phyloP scores from a whole-genome alignment of 2,888 invertebrate genomes.

The Sipha maydis region DNA sequence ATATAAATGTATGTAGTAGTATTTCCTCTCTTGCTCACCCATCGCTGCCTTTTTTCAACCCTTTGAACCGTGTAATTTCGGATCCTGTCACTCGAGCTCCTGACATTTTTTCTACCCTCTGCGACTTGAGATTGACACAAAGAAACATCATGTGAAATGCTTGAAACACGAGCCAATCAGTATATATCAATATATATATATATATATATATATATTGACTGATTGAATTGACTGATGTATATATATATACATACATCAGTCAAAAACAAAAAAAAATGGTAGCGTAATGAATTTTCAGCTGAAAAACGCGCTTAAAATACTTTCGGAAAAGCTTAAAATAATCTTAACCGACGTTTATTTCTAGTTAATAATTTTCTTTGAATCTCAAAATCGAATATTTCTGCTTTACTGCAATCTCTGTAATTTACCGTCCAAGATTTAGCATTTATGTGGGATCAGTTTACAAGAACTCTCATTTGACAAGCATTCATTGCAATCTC shows the following conservation, averaged over 20 bases:
- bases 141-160: constrained; percentile 33
- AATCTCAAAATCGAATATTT: background rate
- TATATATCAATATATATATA: constrained; percentile 15
- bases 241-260: too few species aligned
- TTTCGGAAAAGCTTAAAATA: constrained; percentile 31
- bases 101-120: constrained; percentile 16
- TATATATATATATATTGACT: too few species aligned
- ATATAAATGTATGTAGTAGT: background rate
- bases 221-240: too few species aligned
- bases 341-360: constrained; percentile 22
- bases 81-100: constrained; percentile 26
- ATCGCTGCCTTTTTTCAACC: constrained; percentile 10
- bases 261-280: background rate
- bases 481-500: background rate
- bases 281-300: constrained; percentile 41
- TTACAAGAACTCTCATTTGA: background rate
- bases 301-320: constrained; percentile 6
- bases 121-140: constrained; percentile 40
- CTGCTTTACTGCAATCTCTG: background rate
- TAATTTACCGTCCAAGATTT: background rate
- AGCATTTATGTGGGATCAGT: background rate
- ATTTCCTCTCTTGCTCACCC: constrained; percentile 1
- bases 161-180: constrained; percentile 38
- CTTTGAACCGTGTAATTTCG: constrained; percentile 54
- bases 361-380: constrained; percentile 1